Base-by-base conservation (phyloP, 2,888 invertebrate genomes). In the Polydesmus complanatus region DNA sequence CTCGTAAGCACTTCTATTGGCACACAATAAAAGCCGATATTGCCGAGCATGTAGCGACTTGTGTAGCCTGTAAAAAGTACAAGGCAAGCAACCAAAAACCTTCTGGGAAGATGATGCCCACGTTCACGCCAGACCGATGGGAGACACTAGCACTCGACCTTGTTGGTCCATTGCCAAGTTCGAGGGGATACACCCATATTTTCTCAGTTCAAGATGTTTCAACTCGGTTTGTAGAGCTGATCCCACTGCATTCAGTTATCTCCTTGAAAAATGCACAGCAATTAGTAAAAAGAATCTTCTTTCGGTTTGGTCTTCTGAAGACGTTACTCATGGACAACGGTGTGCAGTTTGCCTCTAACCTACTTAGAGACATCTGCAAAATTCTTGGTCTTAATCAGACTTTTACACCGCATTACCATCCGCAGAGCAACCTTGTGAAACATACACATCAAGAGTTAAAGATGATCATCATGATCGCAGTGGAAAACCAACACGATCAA, bases 1-100 rank as follows among this genome's bases (percentile, higher is more conserved):
- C 63, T 21, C 26, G 27, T 3, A 19, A 5, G 22, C n/a, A 56
- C 19, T 65, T 55, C 27, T 65, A 60, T 47, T 64, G 61, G 61
- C 55, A 57, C 11, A 56, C 52, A 2, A 65, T 64, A 62, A 18
- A 27, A 27, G 54, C 27, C 21, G 54, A 60, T 26, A 63, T 64
- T 18, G 21, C 48, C 8, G 51, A 62, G 2, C 60, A 65, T 50
- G 57, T 62, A 1, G 60, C 51, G 23, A 54, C 23, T 5, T 64
- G 63, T 59, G 5, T 52, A 11, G 53, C 54, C 25, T 64, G 65
- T 50, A 50, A 54, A 18, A 5, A 25, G 5, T 54, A 54, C 25
- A 54, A 54, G 25, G 22, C 54, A 21, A 23, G 22, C 19, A 54
- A 54, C 25, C 54, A 54, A 3, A 54, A 54, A 25, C 54, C 54